These are phyloP conservation scores for Diadegma fenestrale DNA, from an alignment of 2,888 invertebrate genomes.

Conservation along the genomic window DNA sequence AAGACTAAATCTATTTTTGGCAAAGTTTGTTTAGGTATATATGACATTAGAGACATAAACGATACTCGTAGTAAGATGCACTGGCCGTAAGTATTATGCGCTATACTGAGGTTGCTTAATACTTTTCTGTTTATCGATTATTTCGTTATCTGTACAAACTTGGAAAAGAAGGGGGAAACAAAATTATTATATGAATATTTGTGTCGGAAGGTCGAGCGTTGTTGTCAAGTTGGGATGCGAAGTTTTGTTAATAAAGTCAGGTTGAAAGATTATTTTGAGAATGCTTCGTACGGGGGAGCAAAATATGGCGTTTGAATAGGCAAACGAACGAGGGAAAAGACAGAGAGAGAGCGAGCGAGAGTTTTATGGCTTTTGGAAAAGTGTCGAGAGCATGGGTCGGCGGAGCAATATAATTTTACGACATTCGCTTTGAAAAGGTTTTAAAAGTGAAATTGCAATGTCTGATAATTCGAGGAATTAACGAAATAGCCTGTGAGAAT, in stretches of 20 bases:
- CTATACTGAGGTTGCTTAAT: constrained; percentile 81
- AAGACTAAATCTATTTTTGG: constrained; percentile 85
- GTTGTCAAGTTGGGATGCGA: constrained; percentile 9
- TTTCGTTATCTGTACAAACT: constrained; percentile 81
- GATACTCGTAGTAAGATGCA: constrained; percentile 83
- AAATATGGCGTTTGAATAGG: constrained; percentile 15
- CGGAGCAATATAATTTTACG: constrained; percentile 78
- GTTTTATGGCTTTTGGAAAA: constrained; percentile 44
- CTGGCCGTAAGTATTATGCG: constrained; percentile 84
- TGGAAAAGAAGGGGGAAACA: constrained; percentile 67
- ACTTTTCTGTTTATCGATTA: constrained; percentile 76
- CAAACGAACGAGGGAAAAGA: not conserved
- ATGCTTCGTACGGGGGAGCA: constrained; percentile 6
- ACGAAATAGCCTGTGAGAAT: not conserved
- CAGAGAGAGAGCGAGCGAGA: not conserved
- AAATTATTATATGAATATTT: constrained; percentile 1
- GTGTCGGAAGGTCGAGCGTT: constrained; percentile 33
- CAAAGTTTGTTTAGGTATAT: constrained; percentile 84
- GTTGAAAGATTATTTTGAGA: not conserved
- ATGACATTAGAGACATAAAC: constrained; percentile 82
- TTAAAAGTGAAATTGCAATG: constrained; percentile 27
- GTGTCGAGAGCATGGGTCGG: constrained; percentile 31
- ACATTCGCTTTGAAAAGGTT: constrained; percentile 71
- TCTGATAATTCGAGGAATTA: constrained; percentile 28
- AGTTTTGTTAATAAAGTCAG: constrained; percentile 41